phyloP scores from a whole-genome alignment of 2,888 invertebrate genomes.

The Netelia inedita region DNA sequence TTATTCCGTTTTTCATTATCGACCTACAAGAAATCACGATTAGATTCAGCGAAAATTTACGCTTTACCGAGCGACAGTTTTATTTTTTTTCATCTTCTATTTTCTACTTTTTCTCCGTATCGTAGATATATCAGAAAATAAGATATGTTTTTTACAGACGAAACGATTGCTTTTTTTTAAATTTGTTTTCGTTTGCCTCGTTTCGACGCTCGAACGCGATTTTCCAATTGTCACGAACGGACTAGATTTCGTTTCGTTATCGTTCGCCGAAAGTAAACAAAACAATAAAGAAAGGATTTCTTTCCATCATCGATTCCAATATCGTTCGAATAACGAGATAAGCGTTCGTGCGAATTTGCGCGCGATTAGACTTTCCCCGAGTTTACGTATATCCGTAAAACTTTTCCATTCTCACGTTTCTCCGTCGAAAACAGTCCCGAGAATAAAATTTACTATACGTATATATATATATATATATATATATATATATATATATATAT shows the following conservation, averaged over 20 bases:
- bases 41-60: slow-evolving; percentile 41
- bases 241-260: slow-evolving; percentile 26
- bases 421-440: slow-evolving; percentile 30
- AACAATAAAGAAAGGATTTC: slow-evolving; percentile 27
- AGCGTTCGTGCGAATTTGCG: neutral
- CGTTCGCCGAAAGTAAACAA: neutral
- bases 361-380: neutral
- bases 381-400: neutral
- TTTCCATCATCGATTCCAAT: slow-evolving; percentile 43
- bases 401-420: neutral
- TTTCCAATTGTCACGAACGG: slow-evolving; percentile 15
- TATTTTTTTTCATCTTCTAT: neutral
- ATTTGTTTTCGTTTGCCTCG: too few species aligned
- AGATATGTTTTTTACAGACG: slow-evolving; percentile 58
- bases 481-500: too few species aligned
- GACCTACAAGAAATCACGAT: slow-evolving; percentile 12
- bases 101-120: slow-evolving; percentile 7
- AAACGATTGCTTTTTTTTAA: neutral
- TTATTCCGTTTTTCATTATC: slow-evolving; percentile 30
- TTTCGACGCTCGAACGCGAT: neutral
- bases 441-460: slow-evolving; percentile 45
- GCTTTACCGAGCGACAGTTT: slow-evolving; percentile 44
- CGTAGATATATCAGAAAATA: slow-evolving; percentile 56
- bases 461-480: neutral
- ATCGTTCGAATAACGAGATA: neutral